phyloP scores from a whole-genome alignment of 1,140 invertebrate genomes.

The Cydia splendana region DNA sequence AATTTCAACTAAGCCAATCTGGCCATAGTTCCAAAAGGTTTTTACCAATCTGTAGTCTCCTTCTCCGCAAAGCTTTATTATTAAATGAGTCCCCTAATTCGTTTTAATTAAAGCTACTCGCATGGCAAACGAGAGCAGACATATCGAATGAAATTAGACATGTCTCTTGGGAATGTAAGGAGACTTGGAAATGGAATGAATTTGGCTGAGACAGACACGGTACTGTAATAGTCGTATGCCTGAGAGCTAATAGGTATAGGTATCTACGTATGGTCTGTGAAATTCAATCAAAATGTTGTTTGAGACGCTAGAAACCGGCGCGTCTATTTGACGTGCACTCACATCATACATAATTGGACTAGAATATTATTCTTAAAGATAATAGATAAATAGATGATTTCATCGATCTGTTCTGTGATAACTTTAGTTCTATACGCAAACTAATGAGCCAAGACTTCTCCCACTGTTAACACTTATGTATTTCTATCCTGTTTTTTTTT shows the following conservation, averaged over 20 bases:
- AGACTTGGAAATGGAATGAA: conserved; percentile 12
- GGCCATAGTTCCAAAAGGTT: too few relatives aligned
- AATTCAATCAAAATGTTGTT: conserved; percentile 3
- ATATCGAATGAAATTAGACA: conserved; percentile 25
- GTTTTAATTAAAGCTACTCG: conserved; percentile 22
- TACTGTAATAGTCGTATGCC: background rate
- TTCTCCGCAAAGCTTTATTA: background rate
- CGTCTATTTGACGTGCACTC: background rate
- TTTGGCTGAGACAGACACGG: background rate
- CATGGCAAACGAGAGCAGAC: conserved; percentile 7
- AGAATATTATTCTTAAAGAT: too few relatives aligned
- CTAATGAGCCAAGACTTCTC: too few relatives aligned
- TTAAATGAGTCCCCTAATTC: background rate
- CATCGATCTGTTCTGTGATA: too few relatives aligned
- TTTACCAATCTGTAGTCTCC: too few relatives aligned
- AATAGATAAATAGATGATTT: too few relatives aligned
- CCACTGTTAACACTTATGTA: too few relatives aligned
- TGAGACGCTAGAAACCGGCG: background rate
- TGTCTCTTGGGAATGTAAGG: conserved; percentile 18
- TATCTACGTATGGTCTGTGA: background rate
- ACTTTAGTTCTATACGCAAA: too few relatives aligned
- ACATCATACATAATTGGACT: too few relatives aligned
- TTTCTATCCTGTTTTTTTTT: too few relatives aligned
- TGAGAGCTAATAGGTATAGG: background rate
- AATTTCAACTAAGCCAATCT: too few relatives aligned